Base-by-base conservation (phyloP, 2,888 invertebrate genomes). In the Oscheius sp. region DNA sequence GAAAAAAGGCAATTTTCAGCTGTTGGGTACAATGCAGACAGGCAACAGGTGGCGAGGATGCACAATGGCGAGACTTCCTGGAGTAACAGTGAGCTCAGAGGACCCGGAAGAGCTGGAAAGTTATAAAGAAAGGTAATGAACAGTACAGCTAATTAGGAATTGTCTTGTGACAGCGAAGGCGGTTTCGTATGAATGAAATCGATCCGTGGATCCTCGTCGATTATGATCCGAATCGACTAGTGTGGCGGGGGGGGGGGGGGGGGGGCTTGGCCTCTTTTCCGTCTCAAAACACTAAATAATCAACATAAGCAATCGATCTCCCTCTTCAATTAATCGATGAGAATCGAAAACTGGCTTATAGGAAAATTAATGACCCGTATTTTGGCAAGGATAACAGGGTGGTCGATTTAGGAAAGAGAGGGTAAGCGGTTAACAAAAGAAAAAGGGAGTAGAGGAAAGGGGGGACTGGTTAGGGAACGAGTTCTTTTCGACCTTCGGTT, bases 331-430 rank as follows among this genome's bases (percentile, higher is more conserved):
- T 47, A 47, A 47, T 22, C 3, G 47, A 54, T n/a, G 30, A 51
- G 2, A n/a, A 51, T 28, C 8, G 30, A 5, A 33, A 33, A 54
- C 36, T 54, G 32, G 20, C 28, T 26, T 14, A 41, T 17, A 14
- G 22, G 47, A 24, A 47, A 54, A 36, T 54, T 20, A 54, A n/a
- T 32, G 54, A 54, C 54, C 36, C 33, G 54, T 54, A 54, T 26
- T 41, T 2, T 41, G 41, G n/a, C 41, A 41, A 3, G n/a, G 12
- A 20, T 20, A 41, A 20, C 41, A 41, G 50, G 26, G 17, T 56
- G 17, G 38, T 12, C 22, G 20, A 12, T 12, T 36, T 26, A 44
- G 59, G 26, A n/a, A 44, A 41, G 14, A 44, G 9, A 59, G 41
- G 44, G 22, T 24, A 5, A 2, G 17, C 3, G 24, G 26, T 24